Conservation (phyloP, 1,140 invertebrate species). For the Melanaphis sacchari region DNA sequence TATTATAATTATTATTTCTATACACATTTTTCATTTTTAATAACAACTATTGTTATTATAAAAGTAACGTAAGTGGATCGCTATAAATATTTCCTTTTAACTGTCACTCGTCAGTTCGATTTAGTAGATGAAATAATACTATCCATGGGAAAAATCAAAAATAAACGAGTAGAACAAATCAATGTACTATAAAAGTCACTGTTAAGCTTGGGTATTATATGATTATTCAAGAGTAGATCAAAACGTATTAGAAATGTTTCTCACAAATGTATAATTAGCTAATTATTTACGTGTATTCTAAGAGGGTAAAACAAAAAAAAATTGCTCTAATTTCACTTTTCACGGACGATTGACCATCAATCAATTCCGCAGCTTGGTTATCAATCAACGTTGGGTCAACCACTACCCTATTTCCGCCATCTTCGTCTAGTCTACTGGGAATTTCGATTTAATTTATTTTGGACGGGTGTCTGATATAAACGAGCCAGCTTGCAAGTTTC, state of each 20-base stretch:
- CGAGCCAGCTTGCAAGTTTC: constrained; percentile 54
- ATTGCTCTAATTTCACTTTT: constrained; percentile 56
- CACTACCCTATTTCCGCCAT: constrained; percentile 4
- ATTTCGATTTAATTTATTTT: constrained; percentile 58
- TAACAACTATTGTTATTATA: neutral
- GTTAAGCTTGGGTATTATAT: neutral
- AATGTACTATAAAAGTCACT: neutral
- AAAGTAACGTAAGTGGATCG: neutral
- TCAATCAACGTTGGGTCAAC: constrained; percentile 54
- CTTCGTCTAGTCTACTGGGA: constrained; percentile 22
- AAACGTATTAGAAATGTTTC: neutral
- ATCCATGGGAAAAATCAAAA: neutral
- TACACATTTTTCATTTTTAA: neutral
- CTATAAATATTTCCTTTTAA: neutral
- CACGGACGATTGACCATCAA: constrained; percentile 51
- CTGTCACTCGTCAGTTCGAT: neutral
- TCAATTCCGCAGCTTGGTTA: constrained; percentile 45
- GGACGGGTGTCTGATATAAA: constrained; percentile 51
- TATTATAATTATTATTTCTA: neutral
- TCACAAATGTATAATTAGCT: neutral
- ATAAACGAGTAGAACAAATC: neutral
- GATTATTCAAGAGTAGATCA: neutral
- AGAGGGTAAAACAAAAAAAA: neutral
- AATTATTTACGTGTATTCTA: neutral
- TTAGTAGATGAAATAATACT: neutral